Evolutionary conservation across 2,797 vertebrate species (phyloP).

Genomic region (Allobates femoralis): DNA sequence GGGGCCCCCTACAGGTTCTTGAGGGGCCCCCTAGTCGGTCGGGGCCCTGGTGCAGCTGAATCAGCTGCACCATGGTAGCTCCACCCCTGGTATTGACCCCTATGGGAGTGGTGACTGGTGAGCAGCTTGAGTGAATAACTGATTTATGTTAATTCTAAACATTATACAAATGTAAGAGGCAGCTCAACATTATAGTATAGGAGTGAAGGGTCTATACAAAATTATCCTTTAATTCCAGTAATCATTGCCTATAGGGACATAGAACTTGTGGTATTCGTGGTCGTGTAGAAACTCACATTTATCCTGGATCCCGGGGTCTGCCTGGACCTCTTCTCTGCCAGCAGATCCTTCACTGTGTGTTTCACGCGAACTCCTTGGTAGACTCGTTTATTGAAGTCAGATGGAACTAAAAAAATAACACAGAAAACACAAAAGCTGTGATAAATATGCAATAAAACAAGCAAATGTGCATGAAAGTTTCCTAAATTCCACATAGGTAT

Average conservation of each 20-base stretch:
- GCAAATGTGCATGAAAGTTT: not conserved
- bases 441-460: not conserved
- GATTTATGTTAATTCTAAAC: too few species aligned
- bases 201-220: too few species aligned
- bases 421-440: fast-evolving
- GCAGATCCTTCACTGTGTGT: conserved; percentile 95
- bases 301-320: conserved; percentile 82
- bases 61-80: too few species aligned
- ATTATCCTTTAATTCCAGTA: not conserved
- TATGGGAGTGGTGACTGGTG: too few species aligned
- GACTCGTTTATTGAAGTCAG: conserved; percentile 88
- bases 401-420: conserved; percentile 66
- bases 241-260: not conserved
- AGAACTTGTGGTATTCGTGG: not conserved
- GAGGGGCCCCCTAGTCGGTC: too few species aligned
- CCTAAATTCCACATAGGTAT: not conserved
- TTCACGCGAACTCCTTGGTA: conserved; percentile 96
- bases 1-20: too few species aligned
- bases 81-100: too few species aligned
- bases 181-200: too few species aligned
- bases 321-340: conserved; percentile 90
- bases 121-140: too few species aligned
- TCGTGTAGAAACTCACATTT: conserved; percentile 78
- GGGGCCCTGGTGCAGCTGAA: too few species aligned
- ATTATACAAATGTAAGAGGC: too few species aligned